Conservation (phyloP, 2,113 vertebrate species). For the Albula glossodonta region DNA sequence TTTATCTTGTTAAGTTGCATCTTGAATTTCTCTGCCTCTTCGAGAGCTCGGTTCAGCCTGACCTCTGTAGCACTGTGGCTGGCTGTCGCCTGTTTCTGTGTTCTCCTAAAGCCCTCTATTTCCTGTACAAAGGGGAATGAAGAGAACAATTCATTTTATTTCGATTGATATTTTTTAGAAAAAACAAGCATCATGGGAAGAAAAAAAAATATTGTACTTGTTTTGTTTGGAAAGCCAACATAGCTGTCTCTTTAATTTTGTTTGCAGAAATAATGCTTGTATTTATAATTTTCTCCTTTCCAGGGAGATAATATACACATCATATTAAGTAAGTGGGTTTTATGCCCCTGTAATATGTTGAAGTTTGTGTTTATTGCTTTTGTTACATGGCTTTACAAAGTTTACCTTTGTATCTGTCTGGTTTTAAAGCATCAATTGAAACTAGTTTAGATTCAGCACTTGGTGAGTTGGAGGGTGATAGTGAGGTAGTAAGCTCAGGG, state of each 20-base stretch:
- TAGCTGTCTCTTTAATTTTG: background rate
- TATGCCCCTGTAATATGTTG: background rate
- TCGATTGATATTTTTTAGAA: background rate
- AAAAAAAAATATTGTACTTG: background rate
- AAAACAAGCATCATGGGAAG: background rate
- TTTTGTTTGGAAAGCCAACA: background rate
- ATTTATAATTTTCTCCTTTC: background rate
- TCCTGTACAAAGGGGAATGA: constrained; percentile 68
- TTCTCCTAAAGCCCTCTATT: constrained; percentile 74
- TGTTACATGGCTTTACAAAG: too few species aligned
- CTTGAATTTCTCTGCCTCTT: constrained; percentile 84
- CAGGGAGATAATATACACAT: background rate
- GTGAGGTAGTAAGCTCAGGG: too few species aligned
- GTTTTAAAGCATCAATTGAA: too few species aligned
- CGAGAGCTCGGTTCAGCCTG: constrained; percentile 87
- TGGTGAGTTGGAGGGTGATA: too few species aligned
- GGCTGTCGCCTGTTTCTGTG: constrained; percentile 78
- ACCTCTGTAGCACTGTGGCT: constrained; percentile 78
- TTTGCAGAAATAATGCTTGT: background rate
- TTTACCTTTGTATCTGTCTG: too few species aligned
- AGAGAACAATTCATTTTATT: background rate
- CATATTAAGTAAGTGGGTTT: background rate
- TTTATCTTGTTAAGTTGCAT: constrained; percentile 79
- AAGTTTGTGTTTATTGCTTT: background rate
- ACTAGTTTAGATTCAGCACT: too few species aligned